Base-by-base conservation (phyloP, 2,888 invertebrate genomes). In the Trachelus tabidus region DNA sequence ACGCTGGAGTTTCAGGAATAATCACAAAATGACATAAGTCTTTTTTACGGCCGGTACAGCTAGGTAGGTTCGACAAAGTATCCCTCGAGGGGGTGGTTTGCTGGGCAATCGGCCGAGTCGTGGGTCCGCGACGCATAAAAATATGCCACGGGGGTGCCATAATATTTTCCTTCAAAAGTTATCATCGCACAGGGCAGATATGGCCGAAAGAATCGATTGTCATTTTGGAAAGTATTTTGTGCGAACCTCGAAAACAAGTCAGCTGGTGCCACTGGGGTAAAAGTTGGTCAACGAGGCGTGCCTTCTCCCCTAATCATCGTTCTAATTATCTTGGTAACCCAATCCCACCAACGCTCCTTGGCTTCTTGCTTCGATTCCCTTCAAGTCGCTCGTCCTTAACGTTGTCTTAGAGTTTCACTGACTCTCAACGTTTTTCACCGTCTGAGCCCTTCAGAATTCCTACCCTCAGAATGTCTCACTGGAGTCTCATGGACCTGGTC, bases 281-380 rank as follows among this genome's bases (percentile, higher is more conserved):
- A 85, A 89, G 88, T 89, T 86, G 88, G 85, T 85, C 89, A 88
- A 88, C 89, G 87, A 89, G 85, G 87, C 89, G 85, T 89, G 86
- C 84, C 56, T 79, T 80, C 81, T 83, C 84, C 84, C 85, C 87
- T 87, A 88, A 89, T 90, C 89, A 87, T 88, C 86, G 86, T 89
- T 87, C 87, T 90, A 91, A 91, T 91, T 91, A 90, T 87, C 85
- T 83, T 81, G 84, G 91, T 89, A 91, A 91, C 88, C 87, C 84
- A 87, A 90, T 88, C 88, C 87, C 82, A 81, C 81, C 83, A 80
- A 85, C 81, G 79, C 79, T 82, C 77, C 80, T 85, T 85, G 85
- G 86, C 87, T 87, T 87, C 87, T 79, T 79, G 79, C 81, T 79
- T 83, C 81, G 78, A 75, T 75, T 80, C 80, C 83, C 83, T 79